Evolutionary conservation across 2,113 vertebrate genomes (phyloP), one percentile per base, ranked within the genome.

Genomic region (Coptodon bakossiorum): DNA sequence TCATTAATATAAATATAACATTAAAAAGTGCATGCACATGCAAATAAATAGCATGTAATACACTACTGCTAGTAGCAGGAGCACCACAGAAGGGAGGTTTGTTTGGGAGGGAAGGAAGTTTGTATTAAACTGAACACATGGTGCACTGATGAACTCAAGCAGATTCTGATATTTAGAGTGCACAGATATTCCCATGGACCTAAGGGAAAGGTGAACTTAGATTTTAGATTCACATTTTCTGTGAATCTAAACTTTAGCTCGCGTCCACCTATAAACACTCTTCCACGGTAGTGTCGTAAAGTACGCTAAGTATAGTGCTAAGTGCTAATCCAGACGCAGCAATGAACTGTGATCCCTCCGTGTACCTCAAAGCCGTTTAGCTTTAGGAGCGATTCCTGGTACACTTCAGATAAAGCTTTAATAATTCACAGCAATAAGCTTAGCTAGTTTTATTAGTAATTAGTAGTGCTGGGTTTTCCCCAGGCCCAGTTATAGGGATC

Each of bases 371-470:
- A 95, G 94, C 94, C 93, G 82, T 94, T 96, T 94, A 94, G 95
- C 95, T 96, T 90, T 91, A 91, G 95, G 96, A 96, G 95, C 91
- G 92, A 95, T 96, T 97, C 94, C 96, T 96, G 95, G 95, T 95
- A 95, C 95, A 96, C 93, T 96, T 95, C 94, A 96, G 96, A 97
- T 96, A 97, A 94, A 95, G 95, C 95, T 96, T 96, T 97, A 97
- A 97, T 98, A 97, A 98, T 97, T 97, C 96, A 97, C 96, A 94
- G 96, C 95, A 97, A 97, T 96, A 95, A 97, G 97, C 96, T 97
- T 95, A 97, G 96, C 95, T 97, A 96, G 95, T 97, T 97, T 97
- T 96, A 95, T 97, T 97, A 96, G 97, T 98, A 98, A 98, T 98
- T 98, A 99, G 97, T 91, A 94, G 95, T 40, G 94, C 96, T 92